Evolutionary conservation across 2,113 vertebrate genomes (phyloP), one percentile per base, ranked within the genome.

Genomic region (Sapajus apella): DNA sequence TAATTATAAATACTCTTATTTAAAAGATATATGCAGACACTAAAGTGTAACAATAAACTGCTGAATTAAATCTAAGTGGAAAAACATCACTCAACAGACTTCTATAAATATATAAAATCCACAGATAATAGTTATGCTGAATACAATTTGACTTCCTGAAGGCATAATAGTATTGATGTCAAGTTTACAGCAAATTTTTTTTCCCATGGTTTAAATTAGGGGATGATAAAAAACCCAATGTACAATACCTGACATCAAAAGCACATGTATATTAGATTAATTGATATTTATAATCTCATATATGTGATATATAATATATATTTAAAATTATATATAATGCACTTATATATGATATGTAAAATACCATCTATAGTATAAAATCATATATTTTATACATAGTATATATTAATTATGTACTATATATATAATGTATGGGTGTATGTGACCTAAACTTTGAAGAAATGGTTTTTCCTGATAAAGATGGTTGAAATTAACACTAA

Each of bases 21-120:
- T 76, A 68, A 96, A 86, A 73, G 21, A 76, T 17, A 91, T 23
- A 55, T 12, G 61, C 0, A 73, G 27, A 32, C 20, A 1, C 23
- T 37, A 21, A 52, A 43, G 3, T 94, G 82, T 76, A 80, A 72
- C 3, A 8, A 55, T 6, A 95, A 93, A 37, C 85, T 90, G 14
- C 12, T 91, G 5, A 25, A 52, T 37, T 23, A 91, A 68, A 81
- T 25, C 35, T 35, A 95, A 58, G 25, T 9, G 45, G 8, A 89
- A 66, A 97, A 96, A 20, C 9, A 82, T 47, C 0, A 2, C 47
- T 7, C 64, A 50, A 40, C 30, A 66, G 6, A 90, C 5, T 40
- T 93, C 88, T 96, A 87, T 56, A 90, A 95, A 81, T 58, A 87
- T 12, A 73, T 45, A 83, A 47, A 35, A 93, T 83, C 81, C 9